These are phyloP conservation scores for Phytoseiulus persimilis DNA, from an alignment of 2,888 invertebrate genomes.

Conservation along the genomic window DNA sequence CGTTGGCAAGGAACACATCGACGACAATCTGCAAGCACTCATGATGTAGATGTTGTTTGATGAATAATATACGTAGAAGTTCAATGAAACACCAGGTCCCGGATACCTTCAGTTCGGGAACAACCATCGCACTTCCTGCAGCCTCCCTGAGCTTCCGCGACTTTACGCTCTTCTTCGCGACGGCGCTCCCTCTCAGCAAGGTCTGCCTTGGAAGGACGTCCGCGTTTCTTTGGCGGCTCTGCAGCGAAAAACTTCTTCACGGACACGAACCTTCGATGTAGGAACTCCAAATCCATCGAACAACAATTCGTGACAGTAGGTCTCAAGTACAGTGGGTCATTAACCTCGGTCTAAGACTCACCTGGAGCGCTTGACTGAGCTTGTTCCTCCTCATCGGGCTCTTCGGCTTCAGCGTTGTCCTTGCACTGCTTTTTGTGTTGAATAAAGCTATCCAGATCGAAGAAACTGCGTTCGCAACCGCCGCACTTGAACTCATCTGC, in stretches of 20 bases:
- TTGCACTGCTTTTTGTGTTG: conserved; percentile 43
- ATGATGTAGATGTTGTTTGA: too few relatives aligned
- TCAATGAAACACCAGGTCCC: too few relatives aligned
- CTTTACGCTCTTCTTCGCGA: conserved; percentile 15
- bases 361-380: not conserved
- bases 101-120: conserved; percentile 21
- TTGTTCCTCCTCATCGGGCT: conserved; percentile 24
- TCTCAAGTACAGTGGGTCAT: too few relatives aligned
- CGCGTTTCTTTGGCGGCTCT: conserved; percentile 31
- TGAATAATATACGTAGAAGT: too few relatives aligned
- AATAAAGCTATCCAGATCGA: conserved; percentile 43
- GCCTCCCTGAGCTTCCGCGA: conserved; percentile 14
- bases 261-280: too few relatives aligned
- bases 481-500: conserved; percentile 44
- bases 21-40: not conserved
- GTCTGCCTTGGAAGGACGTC: conserved; percentile 34
- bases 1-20: conserved; percentile 25
- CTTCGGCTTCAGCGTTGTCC: conserved; percentile 9
- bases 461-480: conserved; percentile 42
- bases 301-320: too few relatives aligned
- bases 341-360: not conserved
- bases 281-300: too few relatives aligned
- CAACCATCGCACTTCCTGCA: conserved; percentile 29
- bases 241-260: not conserved
- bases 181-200: conserved; percentile 28